Conservation (phyloP, 35 echinoderm and acorn worm genomes). For the Nesometra sesokonis region DNA sequence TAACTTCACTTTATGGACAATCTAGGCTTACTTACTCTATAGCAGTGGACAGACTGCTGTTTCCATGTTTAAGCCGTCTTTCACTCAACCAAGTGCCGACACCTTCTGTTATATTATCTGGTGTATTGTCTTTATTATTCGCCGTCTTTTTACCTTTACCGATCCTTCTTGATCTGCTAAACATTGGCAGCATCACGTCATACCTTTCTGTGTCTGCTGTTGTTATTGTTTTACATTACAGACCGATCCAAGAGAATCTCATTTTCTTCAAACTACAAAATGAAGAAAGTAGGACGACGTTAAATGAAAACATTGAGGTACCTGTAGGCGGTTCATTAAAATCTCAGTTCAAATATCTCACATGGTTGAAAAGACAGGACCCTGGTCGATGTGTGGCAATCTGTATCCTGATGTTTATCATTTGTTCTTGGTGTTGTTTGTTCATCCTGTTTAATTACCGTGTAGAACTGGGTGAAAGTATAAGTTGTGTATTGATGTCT, state of each 20-base stretch:
- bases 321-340: background rate
- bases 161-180: conserved; percentile 21
- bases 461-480: no score
- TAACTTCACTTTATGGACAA: background rate
- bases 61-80: conserved; percentile 10
- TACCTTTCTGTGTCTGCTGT: conserved; percentile 9
- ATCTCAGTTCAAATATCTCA: background rate
- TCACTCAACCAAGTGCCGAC: conserved; percentile 19
- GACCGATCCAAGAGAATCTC: background rate
- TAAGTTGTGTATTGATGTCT: no score
- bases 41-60: conserved; percentile 32
- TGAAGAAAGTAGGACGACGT: background rate
- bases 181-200: conserved; percentile 20
- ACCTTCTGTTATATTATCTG: background rate
- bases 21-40: conserved; percentile 36
- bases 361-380: background rate
- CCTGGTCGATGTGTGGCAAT: background rate
- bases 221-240: conserved; percentile 16
- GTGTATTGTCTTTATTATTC: background rate
- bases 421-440: no score
- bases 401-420: no score
- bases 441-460: no score
- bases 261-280: background rate
- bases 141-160: conserved; percentile 19
- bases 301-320: background rate